A percentile compares a stretch with the other conserved stretches of the same genome.
Conservation (phyloP, 2,888 invertebrate genomes). For the Ectemnius continuus region DNA sequence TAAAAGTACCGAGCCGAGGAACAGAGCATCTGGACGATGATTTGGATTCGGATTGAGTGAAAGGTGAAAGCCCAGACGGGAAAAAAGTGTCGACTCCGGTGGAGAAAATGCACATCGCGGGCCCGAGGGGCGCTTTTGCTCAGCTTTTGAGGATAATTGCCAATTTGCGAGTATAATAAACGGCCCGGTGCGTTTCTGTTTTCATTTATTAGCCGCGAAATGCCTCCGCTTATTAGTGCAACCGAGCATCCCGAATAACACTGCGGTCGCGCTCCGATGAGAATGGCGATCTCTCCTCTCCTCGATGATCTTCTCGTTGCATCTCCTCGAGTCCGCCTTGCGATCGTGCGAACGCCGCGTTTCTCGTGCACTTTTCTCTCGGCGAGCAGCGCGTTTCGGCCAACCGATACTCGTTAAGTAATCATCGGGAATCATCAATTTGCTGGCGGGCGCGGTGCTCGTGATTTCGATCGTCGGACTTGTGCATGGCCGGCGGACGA, state of each 20-base stretch:
- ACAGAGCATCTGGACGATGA: too few species aligned
- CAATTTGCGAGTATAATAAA: conserved; percentile 74
- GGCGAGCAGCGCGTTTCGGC: not conserved
- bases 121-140: conserved; percentile 21
- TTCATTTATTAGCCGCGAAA: conserved; percentile 73
- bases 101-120: conserved; percentile 33
- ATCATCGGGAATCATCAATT: not conserved
- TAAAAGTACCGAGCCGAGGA: too few species aligned
- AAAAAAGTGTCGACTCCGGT: not conserved
- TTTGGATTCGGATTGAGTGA: too few species aligned
- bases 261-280: conserved; percentile 19
- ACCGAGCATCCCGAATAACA: conserved; percentile 61
- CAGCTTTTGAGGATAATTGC: conserved; percentile 63
- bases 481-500: conserved; percentile 4
- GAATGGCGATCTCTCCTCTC: not conserved
- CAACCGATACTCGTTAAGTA: not conserved
- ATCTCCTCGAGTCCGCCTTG: not conserved
- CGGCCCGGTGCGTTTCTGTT: conserved; percentile 58
- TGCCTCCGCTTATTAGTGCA: conserved; percentile 67
- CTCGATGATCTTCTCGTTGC: too few species aligned
- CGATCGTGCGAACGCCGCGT: too few species aligned
- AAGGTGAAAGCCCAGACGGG: not conserved
- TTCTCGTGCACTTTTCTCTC: too few species aligned
- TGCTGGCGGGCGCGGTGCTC: not conserved
- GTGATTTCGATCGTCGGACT: not conserved